Conservation (phyloP, 2,797 vertebrate genomes). For the Rhinoraja longicauda region DNA sequence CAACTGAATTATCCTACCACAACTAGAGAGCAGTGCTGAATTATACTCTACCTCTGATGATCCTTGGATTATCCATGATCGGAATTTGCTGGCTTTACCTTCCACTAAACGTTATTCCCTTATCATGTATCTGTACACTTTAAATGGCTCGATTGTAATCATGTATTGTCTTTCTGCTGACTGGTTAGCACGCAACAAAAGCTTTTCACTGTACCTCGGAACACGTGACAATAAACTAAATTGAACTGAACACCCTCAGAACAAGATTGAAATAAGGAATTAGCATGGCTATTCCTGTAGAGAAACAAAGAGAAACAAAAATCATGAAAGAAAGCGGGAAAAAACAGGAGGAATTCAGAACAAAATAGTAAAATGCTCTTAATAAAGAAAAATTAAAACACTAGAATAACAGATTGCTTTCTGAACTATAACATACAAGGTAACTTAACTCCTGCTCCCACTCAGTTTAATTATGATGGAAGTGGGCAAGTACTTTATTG, state of each 20-base stretch:
- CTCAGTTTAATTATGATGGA: constrained; percentile 28
- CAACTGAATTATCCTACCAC: too few relatives aligned
- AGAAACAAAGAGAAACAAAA: constrained; percentile 40
- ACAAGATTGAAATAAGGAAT: constrained; percentile 41
- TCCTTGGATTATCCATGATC: too few relatives aligned
- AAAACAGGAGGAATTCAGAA: neutral
- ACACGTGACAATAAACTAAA: constrained; percentile 39
- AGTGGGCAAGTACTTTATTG: neutral
- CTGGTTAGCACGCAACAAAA: too few relatives aligned
- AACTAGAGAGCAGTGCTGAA: too few relatives aligned
- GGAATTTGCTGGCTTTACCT: too few relatives aligned
- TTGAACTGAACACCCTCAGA: constrained; percentile 42
- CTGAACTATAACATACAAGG: constrained; percentile 8
- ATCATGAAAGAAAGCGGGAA: neutral
- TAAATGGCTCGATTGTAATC: too few relatives aligned
- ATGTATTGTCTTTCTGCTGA: too few relatives aligned
- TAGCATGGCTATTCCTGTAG: constrained; percentile 34
- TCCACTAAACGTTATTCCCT: too few relatives aligned
- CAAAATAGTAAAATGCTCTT: neutral
- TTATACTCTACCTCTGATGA: too few relatives aligned
- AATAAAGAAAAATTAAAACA: neutral
- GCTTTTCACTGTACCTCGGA: too few relatives aligned
- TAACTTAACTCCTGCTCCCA: neutral
- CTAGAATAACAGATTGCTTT: neutral
- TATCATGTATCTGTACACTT: too few relatives aligned